phyloP scores from a whole-genome alignment of 37 sponge, comb jelly and placozoan genomes.

The Hormiphora californensis region DNA sequence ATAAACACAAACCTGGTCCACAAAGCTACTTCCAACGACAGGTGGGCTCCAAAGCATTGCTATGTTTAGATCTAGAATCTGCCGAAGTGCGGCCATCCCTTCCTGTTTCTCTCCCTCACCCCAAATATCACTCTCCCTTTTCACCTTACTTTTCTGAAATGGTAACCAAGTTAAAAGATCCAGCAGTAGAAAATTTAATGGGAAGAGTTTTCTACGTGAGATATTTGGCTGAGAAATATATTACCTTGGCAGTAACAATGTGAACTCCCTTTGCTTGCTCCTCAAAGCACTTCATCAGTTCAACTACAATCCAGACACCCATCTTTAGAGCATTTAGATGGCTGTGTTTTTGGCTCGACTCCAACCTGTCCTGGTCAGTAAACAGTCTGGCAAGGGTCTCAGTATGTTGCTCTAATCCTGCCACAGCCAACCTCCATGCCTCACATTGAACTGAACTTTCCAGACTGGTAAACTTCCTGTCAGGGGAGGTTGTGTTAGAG shows the following conservation, averaged over 20 bases:
- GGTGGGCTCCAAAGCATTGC: constrained; percentile 71
- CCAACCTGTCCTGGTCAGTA: neutral
- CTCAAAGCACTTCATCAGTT: constrained; percentile 64
- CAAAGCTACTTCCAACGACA: constrained; percentile 10
- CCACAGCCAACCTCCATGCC: neutral
- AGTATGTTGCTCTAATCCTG: constrained; percentile 42
- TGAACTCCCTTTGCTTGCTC: constrained; percentile 49
- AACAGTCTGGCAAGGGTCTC: constrained; percentile 26
- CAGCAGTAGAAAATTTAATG: no score
- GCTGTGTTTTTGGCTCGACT: neutral
- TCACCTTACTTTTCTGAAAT: constrained; percentile 62
- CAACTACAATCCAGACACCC: constrained; percentile 64
- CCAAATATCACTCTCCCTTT: constrained; percentile 39
- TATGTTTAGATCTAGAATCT: constrained; percentile 61
- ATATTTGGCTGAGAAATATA: no score
- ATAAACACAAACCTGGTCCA: neutral
- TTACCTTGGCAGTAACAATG: constrained; percentile 41
- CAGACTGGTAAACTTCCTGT: constrained; percentile 24
- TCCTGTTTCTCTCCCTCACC: constrained; percentile 27
- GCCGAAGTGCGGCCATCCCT: constrained; percentile 31
- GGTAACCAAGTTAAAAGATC: no score
- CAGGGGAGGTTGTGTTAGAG: no score
- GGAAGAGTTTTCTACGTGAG: no score
- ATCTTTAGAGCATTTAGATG: constrained; percentile 60
- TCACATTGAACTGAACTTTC: neutral